These are phyloP conservation scores for Henicopernis longicauda DNA, from an alignment of 2,113 vertebrate species.

Conservation along the genomic window DNA sequence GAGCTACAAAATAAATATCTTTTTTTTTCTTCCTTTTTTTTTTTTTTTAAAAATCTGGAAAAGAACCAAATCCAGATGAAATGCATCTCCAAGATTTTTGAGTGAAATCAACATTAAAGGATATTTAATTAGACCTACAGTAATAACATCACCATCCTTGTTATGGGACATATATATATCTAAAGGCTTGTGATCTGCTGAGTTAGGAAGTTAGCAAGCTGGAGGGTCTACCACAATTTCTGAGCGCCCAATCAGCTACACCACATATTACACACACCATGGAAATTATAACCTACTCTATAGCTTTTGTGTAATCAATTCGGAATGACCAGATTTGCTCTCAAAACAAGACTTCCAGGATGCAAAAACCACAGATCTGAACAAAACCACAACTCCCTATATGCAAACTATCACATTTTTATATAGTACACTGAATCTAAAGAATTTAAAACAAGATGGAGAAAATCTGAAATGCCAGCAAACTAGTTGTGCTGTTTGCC, in stretches of 20 bases:
- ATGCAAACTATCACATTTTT: constrained; percentile 53
- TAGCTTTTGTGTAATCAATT: constrained; percentile 60
- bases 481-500: not conserved
- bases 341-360: constrained; percentile 68
- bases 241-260: constrained; percentile 56
- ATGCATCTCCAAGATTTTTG: constrained; percentile 6
- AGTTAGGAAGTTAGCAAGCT: constrained; percentile 63
- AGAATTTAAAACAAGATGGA: constrained; percentile 37
- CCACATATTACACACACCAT: constrained; percentile 64
- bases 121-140: constrained; percentile 43
- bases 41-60: constrained; percentile 46
- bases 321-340: constrained; percentile 51
- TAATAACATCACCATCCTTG: constrained; percentile 50
- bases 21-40: not conserved
- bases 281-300: constrained; percentile 59
- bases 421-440: constrained; percentile 29
- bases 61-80: constrained; percentile 56
- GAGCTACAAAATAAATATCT: constrained; percentile 32
- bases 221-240: constrained; percentile 54
- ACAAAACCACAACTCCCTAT: constrained; percentile 54
- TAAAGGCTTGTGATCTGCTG: constrained; percentile 53
- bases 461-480: constrained; percentile 42
- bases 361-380: constrained; percentile 47
- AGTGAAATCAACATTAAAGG: constrained; percentile 42
- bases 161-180: constrained; percentile 17